These are phyloP conservation scores for Chlorops oryzae DNA, from an alignment of 1,140 invertebrate species.

Conservation along the genomic window DNA sequence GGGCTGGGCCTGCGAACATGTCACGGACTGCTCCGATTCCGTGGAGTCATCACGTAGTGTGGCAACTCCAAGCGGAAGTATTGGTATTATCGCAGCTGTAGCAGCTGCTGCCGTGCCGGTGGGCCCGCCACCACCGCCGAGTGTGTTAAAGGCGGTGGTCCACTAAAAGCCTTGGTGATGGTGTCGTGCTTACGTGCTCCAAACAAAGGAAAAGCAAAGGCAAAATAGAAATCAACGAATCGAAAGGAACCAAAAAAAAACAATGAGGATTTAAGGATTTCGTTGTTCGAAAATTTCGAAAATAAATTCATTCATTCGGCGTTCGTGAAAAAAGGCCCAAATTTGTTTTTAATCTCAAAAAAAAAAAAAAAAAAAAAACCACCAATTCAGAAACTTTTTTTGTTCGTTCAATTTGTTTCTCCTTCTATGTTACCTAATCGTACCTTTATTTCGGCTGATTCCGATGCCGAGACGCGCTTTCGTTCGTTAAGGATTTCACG, in stretches of 20 bases:
- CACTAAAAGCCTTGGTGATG: constrained; percentile 42
- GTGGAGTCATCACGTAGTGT: constrained; percentile 48
- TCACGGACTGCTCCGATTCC: constrained; percentile 47
- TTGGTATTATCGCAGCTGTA: constrained; percentile 47
- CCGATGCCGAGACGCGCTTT: constrained; percentile 35
- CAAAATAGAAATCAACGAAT: constrained; percentile 3
- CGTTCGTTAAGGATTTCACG: constrained; percentile 40
- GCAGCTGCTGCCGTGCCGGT: constrained; percentile 48
- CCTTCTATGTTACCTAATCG: too few relatives aligned
- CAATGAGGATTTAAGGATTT: constrained; percentile 10
- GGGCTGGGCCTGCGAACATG: constrained; percentile 39
- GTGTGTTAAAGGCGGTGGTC: constrained; percentile 27
- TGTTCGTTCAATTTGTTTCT: too few relatives aligned
- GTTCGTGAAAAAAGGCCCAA: background rate
- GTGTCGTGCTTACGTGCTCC: constrained; percentile 42
- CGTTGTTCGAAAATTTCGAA: background rate
- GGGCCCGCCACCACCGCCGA: constrained; percentile 43
- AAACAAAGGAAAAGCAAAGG: constrained; percentile 6
- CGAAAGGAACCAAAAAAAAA: constrained; percentile 8
- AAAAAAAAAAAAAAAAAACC: too few relatives aligned
- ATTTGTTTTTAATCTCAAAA: constrained; percentile 4
- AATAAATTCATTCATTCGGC: background rate
- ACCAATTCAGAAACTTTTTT: too few relatives aligned
- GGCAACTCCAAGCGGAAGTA: constrained; percentile 45
- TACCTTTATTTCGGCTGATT: constrained; percentile 41